Conservation (phyloP, 2,888 invertebrate species). For the Liopterus haemorrhoidalis region DNA sequence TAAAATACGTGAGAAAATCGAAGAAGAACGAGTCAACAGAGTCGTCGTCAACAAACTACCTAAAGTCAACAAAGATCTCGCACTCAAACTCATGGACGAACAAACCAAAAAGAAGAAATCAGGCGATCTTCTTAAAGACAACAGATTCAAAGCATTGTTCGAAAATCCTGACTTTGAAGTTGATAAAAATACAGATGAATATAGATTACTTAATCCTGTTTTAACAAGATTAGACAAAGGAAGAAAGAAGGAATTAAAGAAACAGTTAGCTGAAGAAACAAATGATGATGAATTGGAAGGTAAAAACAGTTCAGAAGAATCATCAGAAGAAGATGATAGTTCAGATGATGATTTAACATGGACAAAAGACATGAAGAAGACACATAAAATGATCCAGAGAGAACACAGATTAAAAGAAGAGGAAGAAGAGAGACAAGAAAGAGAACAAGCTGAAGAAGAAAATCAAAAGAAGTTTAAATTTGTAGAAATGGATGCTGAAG, state of each 20-base stretch:
- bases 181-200: slow-evolving; percentile 81
- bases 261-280: slow-evolving; percentile 51
- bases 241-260: slow-evolving; percentile 56
- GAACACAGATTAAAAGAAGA: slow-evolving; percentile 46
- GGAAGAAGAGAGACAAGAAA: slow-evolving; percentile 41
- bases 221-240: slow-evolving; percentile 72
- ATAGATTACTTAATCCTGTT: slow-evolving; percentile 79
- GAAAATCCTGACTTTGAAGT: slow-evolving; percentile 89
- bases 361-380: slow-evolving; percentile 73
- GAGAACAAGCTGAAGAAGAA: slow-evolving; percentile 38
- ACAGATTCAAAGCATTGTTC: slow-evolving; percentile 86
- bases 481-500: slow-evolving; percentile 30
- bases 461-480: slow-evolving; percentile 26
- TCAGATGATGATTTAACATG: slow-evolving; percentile 79
- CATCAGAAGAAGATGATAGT: slow-evolving; percentile 43
- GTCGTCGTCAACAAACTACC: slow-evolving; percentile 78
- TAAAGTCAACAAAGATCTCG: slow-evolving; percentile 82
- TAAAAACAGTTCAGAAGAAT: slow-evolving; percentile 46
- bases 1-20: slow-evolving; percentile 84
- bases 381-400: slow-evolving; percentile 60
- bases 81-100: slow-evolving; percentile 73
- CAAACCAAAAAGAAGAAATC: slow-evolving; percentile 55
- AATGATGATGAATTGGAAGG: slow-evolving; percentile 49
- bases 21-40: slow-evolving; percentile 73
- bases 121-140: slow-evolving; percentile 70